Evolutionary conservation across 2,888 invertebrate genomes (phyloP).

Genomic region (Beris morrisii): DNA sequence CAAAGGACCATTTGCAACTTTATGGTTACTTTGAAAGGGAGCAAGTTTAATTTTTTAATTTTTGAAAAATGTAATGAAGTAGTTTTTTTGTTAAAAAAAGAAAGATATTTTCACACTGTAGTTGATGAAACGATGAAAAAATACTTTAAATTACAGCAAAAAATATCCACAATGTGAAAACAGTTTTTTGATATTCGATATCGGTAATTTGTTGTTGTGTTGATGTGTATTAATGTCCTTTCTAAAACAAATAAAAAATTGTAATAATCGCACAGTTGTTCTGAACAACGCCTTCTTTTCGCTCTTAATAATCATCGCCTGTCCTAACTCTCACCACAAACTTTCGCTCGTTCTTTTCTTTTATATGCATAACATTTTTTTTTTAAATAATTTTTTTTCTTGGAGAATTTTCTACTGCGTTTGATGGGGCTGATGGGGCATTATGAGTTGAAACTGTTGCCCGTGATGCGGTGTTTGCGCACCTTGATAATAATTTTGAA

Average conservation of each 20-base stretch:
- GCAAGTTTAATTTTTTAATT: no score
- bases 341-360: constrained; percentile 1
- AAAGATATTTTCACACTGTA: no score
- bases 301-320: not conserved
- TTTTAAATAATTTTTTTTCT: constrained; percentile 16
- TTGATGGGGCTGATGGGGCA: constrained; percentile 53
- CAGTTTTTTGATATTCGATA: constrained; percentile 9
- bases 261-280: constrained; percentile 2
- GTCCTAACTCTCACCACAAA: constrained; percentile 13
- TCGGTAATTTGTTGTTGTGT: not conserved
- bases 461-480: constrained; percentile 53
- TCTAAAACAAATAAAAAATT: constrained; percentile 3
- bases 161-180: constrained; percentile 21
- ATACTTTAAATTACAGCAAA: constrained; percentile 15
- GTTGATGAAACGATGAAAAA: not conserved
- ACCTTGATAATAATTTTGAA: constrained; percentile 52
- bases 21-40: no score
- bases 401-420: constrained; percentile 39
- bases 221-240: constrained; percentile 2
- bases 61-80: no score
- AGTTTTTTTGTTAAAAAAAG: no score
- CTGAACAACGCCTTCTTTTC: constrained; percentile 19
- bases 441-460: constrained; percentile 53
- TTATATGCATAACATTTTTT: constrained; percentile 12
- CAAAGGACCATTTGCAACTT: no score